Evolutionary conservation across 2,113 vertebrate genomes (phyloP), one percentile per base, ranked within the genome.

Genomic region (Macroglossus sobrinus): DNA sequence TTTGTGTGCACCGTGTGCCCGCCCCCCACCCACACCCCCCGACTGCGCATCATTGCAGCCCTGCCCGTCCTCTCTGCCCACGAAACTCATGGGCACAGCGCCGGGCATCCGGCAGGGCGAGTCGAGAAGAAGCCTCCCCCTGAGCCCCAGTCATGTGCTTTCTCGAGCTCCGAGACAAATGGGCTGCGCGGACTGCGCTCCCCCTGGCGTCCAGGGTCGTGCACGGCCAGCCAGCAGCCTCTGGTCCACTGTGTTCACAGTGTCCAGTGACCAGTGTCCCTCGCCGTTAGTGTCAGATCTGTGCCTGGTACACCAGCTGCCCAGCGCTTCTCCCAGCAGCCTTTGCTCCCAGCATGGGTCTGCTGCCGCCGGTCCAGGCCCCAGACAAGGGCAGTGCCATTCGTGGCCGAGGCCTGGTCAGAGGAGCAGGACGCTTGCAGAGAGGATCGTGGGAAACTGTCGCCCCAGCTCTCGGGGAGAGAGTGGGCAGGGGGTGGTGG

Each of bases 401-500:
- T 30, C 50, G 80, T 57, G 28, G 5, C 13, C 66, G 12, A 35
- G 43, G 47, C 26, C 24, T 43, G 22, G 13, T 35, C 4, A 7
- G 47, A 91, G 66, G 24, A 94, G 64, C 16, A 68, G 53, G 38
- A 40, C 24, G 55, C 78, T 71, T 64, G 38, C 38, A 38, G 30
- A 86, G n/a, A n/a, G 59, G 28, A 50, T 69, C 38, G 18, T 0
- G 2, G 33, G 26, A n/a, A n/a, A 18, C 40, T 79, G 18, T 28
- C 3, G 24, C 28, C 13, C 40, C 8, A 35, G 21, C 50, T 53
- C 68, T 71, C 95, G 96, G 96, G 98, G 97, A 98, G 98, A 14
- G 47, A 50, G 47, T 4, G 47, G 12, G 47, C 47, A 1, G 45
- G 45, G 47, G 47, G 47, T 14, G 13, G 47, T 14, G 47, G 13